phyloP scores from a whole-genome alignment of 1,140 invertebrate genomes.

The Vanessa tameamea region DNA sequence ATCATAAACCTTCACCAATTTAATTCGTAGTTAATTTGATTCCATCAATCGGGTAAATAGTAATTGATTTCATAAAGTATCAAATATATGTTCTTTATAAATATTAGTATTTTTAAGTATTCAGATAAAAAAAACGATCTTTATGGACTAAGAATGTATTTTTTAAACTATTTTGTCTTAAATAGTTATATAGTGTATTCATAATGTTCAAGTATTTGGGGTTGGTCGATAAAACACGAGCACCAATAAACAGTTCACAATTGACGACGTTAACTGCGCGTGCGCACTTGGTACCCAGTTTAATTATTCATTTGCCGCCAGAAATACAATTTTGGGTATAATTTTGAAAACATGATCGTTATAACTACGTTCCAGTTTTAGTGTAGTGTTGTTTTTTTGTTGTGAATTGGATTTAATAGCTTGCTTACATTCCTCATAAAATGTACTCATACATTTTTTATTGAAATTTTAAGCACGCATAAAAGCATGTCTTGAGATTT shows the following conservation, averaged over 20 bases:
- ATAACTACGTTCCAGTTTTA: constrained; percentile 16
- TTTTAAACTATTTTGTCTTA: too few relatives aligned
- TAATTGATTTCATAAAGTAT: too few relatives aligned
- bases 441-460: background rate
- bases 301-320: constrained; percentile 28
- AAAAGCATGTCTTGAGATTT: too few relatives aligned
- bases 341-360: constrained; percentile 20
- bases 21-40: too few relatives aligned
- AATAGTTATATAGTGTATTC: too few relatives aligned
- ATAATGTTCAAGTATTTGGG: constrained; percentile 10
- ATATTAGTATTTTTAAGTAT: too few relatives aligned
- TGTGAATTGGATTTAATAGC: background rate
- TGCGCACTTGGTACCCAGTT: constrained; percentile 16
- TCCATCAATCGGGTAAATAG: too few relatives aligned
- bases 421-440: background rate
- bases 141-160: too few relatives aligned
- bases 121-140: too few relatives aligned
- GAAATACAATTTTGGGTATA: constrained; percentile 20
- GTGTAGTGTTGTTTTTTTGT: background rate
- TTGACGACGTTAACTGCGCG: constrained; percentile 30
- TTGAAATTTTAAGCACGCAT: background rate
- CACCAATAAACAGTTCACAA: constrained; percentile 34
- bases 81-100: too few relatives aligned
- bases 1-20: too few relatives aligned
- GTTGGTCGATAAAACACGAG: constrained; percentile 12